Percentiles rank a stretch among this genome's conserved stretches.
phyloP scores from a whole-genome alignment of 2,113 vertebrate species.

The Pelvicachromis taeniatus region DNA sequence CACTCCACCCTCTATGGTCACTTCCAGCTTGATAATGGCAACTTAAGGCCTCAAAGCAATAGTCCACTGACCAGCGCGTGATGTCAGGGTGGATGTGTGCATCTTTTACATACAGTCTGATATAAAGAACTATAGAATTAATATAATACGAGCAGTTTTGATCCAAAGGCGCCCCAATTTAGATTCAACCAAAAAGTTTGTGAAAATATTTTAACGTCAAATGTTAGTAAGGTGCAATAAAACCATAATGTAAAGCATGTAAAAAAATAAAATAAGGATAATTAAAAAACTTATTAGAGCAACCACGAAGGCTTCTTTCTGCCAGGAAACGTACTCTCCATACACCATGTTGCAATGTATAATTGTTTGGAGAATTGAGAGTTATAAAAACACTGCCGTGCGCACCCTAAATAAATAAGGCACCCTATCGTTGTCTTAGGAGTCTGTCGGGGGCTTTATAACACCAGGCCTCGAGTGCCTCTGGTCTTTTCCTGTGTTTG shows the following conservation, averaged over 20 bases:
- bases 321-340: neutral
- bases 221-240: neutral
- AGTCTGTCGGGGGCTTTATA: slow-evolving; percentile 35
- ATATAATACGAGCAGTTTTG: neutral
- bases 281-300: neutral
- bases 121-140: neutral
- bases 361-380: slow-evolving; percentile 66
- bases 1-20: neutral
- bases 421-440: slow-evolving; percentile 20
- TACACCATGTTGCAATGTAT: neutral
- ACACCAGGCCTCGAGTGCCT: slow-evolving; percentile 38
- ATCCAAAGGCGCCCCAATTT: accelerated
- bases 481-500: slow-evolving; percentile 31
- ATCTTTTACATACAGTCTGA: neutral
- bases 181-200: neutral
- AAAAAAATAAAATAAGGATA: accelerated
- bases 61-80: neutral
- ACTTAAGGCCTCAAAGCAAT: neutral
- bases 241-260: neutral
- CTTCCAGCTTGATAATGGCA: accelerated
- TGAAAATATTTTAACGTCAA: neutral
- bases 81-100: neutral
- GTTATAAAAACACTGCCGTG: slow-evolving; percentile 38
- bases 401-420: slow-evolving; percentile 38
- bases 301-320: slow-evolving; percentile 1